Base-by-base conservation (phyloP, 2,113 vertebrate species). In the Heliornis fulica region DNA sequence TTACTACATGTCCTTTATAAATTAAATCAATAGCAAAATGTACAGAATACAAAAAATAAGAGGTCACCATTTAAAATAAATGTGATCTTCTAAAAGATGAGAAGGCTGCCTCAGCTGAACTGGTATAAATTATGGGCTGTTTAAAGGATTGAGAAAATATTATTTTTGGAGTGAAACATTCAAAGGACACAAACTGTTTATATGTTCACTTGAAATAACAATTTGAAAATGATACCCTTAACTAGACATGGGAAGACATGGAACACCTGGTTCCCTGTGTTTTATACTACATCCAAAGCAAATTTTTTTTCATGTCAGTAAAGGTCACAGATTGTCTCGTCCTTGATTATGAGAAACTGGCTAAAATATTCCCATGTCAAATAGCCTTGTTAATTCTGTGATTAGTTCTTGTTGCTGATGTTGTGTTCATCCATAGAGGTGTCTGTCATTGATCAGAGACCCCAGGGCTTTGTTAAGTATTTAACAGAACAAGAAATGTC, bases 241-340 rank as follows among this genome's bases (percentile, higher is more conserved):
- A 41, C 15, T 69, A 53, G 40, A 38, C 6, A 14, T n/a, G 21
- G 23, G 43, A 82, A 88, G 5, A 38, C 0, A 0, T 46, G 31
- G 40, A 68, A 78, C 4, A 38, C 11, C 13, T 48, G 5, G 4
- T 65, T 69, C 23, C 22, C 53, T 69, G 10, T 65, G 8, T 36
- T 76, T 76, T 54, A 9, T 12, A 19, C 36, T 63, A 21, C 34
- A 11, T 61, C 32, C 26, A 50, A 64, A 68, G 34, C 76, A 94
- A 14, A 3, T 46, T 43, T 45, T 75, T 59, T 36, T 51, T 84
- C 21, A 7, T 32, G 7, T 32, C 20, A 32, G 11, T 36, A 36
- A 70, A 74, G 13, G 64, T 6, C n/a, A 66, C 12, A 65, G 28
- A 66, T 13, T 61, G 59, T 63, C 7, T 74, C 13, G 3, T 41